Evolutionary conservation across 2,797 vertebrate genomes (phyloP), one percentile per base, ranked within the genome.

Genomic region (Gallinago solitaria): DNA sequence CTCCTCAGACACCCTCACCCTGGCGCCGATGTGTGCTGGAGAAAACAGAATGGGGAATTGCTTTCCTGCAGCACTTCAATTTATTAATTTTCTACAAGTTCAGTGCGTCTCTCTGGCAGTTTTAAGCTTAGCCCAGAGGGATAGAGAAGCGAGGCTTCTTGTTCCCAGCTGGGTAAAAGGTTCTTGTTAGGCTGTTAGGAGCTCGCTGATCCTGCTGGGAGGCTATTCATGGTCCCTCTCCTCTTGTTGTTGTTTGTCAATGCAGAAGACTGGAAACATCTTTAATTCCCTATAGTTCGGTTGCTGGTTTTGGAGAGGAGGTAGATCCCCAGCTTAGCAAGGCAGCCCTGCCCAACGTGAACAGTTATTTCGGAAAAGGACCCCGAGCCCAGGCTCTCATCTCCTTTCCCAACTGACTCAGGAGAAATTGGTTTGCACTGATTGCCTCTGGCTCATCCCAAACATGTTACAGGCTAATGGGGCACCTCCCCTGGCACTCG

Each of bases 231-330:
- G 7, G n/a, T 56, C 47, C 24, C 39, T 53, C 33, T 71, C 35
- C 78, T 67, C 16, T 96, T 56, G 83, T 32, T 70, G 30, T 53
- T 94, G 81, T 9, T 90, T 96, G 35, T 96, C 94, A 56, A 32
- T 73, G 48, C 78, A 89, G 95, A 94, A 96, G 75, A 83, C 87
- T 14, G 90, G 92, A 68, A 97, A 96, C 63, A 92, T 61, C 80
- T 74, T 84, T 37, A 97, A 94, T 91, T 97, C 95, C 81, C 93
- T 88, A 39, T 95, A 93, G 85, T 63, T 95, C 65, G 78, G 86
- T 86, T 53, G 65, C 93, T 97, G 9, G 35, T 77, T 89, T 76
- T 70, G 74, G 35, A 69, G 69, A 28, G 33, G 37, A 68, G 50
- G 14, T 23, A 41, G 59, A 70, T 43, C 43, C n/a, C 41, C 11